Evolutionary conservation across 2,113 vertebrate species (phyloP).

Genomic region (Oncorhynchus tshawytscha): DNA sequence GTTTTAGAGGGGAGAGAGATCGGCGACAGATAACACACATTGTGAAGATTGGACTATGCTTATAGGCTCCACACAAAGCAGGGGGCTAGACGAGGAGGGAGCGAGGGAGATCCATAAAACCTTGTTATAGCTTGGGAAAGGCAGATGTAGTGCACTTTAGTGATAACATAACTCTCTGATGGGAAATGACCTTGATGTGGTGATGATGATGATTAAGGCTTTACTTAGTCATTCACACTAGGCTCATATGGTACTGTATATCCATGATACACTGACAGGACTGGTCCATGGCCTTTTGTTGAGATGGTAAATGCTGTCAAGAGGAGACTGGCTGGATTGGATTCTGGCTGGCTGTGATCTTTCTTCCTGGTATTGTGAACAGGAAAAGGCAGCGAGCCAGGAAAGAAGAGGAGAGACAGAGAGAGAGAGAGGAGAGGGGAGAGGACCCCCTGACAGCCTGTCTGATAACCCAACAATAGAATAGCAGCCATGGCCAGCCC

Average conservation of each 20-base stretch:
- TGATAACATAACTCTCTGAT: slow-evolving; percentile 15
- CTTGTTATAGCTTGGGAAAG: slow-evolving; percentile 6
- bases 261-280: no score
- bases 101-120: slow-evolving; percentile 24
- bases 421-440: neutral
- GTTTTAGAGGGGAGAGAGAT: slow-evolving; percentile 57
- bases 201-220: no score
- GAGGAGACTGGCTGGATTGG: no score
- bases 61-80: slow-evolving; percentile 30
- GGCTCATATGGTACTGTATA: no score
- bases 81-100: slow-evolving; percentile 36
- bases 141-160: slow-evolving; percentile 22
- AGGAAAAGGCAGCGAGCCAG: no score
- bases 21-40: slow-evolving; percentile 59
- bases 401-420: neutral
- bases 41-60: slow-evolving; percentile 56
- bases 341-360: no score
- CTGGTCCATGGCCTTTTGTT: no score
- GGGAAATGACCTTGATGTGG: slow-evolving; percentile 50
- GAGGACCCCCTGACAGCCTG: no score
- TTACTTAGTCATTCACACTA: no score
- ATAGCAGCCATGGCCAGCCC: slow-evolving; percentile 69
- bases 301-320: no score
- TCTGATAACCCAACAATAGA: slow-evolving; percentile 29
- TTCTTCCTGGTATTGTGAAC: no score